Evolutionary conservation across 2,113 vertebrate genomes (phyloP).

Genomic region (Argyrosomus japonicus): DNA sequence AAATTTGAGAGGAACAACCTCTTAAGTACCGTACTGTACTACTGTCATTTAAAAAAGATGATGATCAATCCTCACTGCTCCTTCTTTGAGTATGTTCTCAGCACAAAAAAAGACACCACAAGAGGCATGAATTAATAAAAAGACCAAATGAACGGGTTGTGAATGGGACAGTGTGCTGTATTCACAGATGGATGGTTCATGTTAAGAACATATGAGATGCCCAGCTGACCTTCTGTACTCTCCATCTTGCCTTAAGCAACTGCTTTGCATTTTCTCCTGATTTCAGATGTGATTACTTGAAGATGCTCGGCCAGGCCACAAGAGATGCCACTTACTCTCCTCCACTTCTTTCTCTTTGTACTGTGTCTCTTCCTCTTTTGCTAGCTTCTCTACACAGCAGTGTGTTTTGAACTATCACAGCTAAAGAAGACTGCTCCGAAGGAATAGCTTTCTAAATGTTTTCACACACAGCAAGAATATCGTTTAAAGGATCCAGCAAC

Average conservation of each 20-base stretch:
- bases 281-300: constrained; percentile 60
- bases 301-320: constrained; percentile 37
- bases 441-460: neutral
- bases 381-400: neutral
- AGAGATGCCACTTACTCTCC: constrained; percentile 16
- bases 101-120: neutral
- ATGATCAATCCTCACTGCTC: neutral
- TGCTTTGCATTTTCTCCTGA: constrained; percentile 38
- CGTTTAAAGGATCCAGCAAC: neutral
- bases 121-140: constrained; percentile 36
- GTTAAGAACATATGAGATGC: constrained; percentile 27
- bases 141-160: constrained; percentile 8
- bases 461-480: neutral
- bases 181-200: constrained; percentile 53
- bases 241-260: constrained; percentile 29
- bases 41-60: constrained; percentile 20
- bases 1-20: neutral
- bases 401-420: constrained; percentile 17
- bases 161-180: constrained; percentile 7
- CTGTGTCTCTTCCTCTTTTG: neutral
- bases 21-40: neutral
- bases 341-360: neutral
- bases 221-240: neutral
- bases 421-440: neutral
- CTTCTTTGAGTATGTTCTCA: neutral